Base-by-base conservation (phyloP, 2,113 vertebrate genomes). In the Notechis scutatus region DNA sequence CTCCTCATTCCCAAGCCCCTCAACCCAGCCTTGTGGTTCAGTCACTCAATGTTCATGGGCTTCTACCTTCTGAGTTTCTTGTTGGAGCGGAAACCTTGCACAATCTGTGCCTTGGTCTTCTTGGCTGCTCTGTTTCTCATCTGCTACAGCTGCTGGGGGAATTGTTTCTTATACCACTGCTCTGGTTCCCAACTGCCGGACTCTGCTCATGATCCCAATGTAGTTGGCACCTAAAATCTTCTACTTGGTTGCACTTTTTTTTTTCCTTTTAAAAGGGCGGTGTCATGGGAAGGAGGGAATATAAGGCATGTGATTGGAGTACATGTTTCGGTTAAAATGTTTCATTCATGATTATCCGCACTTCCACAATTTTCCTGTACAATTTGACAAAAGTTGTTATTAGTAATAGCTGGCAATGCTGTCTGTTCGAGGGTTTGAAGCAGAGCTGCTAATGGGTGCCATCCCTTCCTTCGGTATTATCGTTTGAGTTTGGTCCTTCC, bases 61-160 rank as follows among this genome's bases (percentile, higher is more conserved):
- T 99, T 99, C 98, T 99, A 99, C 97, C 97, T 99, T 97, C 99
- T 99, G 96, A 99, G 99, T 98, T 99, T 99, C 97, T 98, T 99
- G 95, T 97, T 99, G 98, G 99, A 99, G 97, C 98, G 99, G 97
- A 99, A 99, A 96, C 99, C 99, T 94, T 99, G 99, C 98, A 99
- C 99, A 6, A 99, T 99, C 96, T 99, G 99, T 98, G 99, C 99
- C 98, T 98, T 99, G 98, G 99, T 99, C 95, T 99, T 99, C 97
- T 98, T 99, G 93, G 99, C 99, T 85, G 99, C 99, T 90, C 97
- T 99, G 1, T 99, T 99, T 93, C 99, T 99, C 95, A 99, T 99
- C 97, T 99, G 99, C 98, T 99, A 99, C 97, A 99, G 99, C 96
- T 99, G 99, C 97, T 99, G 99, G 99, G 99, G 99, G 74, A 99